Base-by-base conservation (phyloP, 2,888 invertebrate genomes). In the Xylota sylvarum region DNA sequence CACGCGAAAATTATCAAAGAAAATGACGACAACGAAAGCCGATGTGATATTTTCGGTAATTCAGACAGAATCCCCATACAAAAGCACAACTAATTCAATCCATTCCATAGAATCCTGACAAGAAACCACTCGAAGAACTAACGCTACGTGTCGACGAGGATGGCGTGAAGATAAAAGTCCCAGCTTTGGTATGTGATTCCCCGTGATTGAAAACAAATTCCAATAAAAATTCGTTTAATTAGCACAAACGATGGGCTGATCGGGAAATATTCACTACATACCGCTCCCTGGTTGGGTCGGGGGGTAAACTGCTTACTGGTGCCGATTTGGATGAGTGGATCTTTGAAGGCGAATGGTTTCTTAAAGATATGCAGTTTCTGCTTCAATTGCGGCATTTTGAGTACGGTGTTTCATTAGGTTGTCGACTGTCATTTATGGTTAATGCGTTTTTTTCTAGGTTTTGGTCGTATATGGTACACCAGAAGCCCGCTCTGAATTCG, bases 401-500 rank as follows among this genome's bases (percentile, higher is more conserved):
- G 94, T 76, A 94, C 94, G 69, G 9, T 37, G 9, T 2, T 2
- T 9, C 1, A 4, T 17, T 55, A 4, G 0, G 10, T 12, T 32
- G 0, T 1, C 0, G 0, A 10, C 9, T 32, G 0, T 1, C 0
- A 5, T n/a, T 56, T 46, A 35, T 5, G 17, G 32, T 27, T 9
- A 2, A 0, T 48, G 0, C 4, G 1, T 30, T 76, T 72, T 85
- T 73, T 91, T 90, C 2, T 88, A 96, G 95, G 90, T 96, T 96
- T 91, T 96, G 96, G 96, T 96, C 95, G 35, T 94, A 95, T 90
- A 92, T 96, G 80, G 91, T 96, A 0, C 94, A 95, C 90, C 95
- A 96, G 88, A 93, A 94, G 0, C 93, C 93, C 0, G 94, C 96
- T 73, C 94, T 95, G 91, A 94, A 94, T 65, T 93, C 94, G 3